These are phyloP conservation scores for Enteromius trimaculatus DNA, from an alignment of 2,797 vertebrate species.

Conservation along the genomic window DNA sequence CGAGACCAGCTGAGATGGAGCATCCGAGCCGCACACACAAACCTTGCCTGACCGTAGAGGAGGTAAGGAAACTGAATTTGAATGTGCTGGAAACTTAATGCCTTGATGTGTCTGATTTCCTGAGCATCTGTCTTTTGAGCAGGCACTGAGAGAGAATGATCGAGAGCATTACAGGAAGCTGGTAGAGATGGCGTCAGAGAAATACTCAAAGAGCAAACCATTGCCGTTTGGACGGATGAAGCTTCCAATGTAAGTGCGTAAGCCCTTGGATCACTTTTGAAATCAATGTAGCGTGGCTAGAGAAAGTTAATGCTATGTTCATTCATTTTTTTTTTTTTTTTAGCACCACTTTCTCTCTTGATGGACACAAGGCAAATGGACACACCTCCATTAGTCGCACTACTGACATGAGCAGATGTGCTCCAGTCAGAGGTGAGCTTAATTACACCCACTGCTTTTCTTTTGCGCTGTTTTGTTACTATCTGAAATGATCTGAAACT, in stretches of 20 bases:
- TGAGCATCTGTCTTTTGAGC: conserved; percentile 19
- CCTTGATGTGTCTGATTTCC: neutral
- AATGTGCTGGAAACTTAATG: neutral
- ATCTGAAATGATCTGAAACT: neutral
- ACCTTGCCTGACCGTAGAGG: conserved; percentile 79
- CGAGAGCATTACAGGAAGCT: conserved; percentile 80
- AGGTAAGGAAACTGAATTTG: conserved; percentile 66
- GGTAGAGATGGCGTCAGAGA: conserved; percentile 79
- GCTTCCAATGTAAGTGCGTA: conserved; percentile 73
- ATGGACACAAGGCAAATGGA: conserved; percentile 61
- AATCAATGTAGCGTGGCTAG: neutral
- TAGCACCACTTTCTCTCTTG: conserved; percentile 66
- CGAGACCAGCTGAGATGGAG: conserved; percentile 52
- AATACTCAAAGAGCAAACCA: conserved; percentile 77
- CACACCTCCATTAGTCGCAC: conserved; percentile 62
- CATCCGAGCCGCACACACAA: conserved; percentile 70
- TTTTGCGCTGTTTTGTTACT: neutral
- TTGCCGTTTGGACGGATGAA: conserved; percentile 79
- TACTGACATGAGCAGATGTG: conserved; percentile 68
- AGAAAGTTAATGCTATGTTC: neutral
- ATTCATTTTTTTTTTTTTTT: neutral
- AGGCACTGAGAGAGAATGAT: conserved; percentile 79
- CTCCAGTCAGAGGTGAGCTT: conserved; percentile 66
- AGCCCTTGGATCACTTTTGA: neutral
- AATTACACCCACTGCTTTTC: neutral